These are phyloP conservation scores for Brenthis ino DNA, from an alignment of 2,888 invertebrate species.

Conservation along the genomic window DNA sequence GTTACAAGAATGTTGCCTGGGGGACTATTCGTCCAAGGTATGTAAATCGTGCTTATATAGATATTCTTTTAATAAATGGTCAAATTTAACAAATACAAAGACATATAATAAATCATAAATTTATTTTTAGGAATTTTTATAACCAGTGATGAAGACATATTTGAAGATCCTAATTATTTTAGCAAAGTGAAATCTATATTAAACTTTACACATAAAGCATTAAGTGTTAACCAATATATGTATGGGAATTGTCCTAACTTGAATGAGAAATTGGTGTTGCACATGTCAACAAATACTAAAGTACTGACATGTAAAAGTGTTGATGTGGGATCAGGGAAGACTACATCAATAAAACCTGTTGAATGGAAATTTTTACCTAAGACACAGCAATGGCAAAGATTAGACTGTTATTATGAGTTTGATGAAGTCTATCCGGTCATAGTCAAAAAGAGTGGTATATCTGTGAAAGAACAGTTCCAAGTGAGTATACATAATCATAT, in stretches of 20 bases:
- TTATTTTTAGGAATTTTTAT: slow-evolving; percentile 86
- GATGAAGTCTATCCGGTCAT: slow-evolving; percentile 88
- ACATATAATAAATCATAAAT: background rate
- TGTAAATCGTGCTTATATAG: background rate
- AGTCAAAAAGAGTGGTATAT: slow-evolving; percentile 82
- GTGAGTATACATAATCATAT: slow-evolving; percentile 54
- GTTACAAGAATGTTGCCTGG: slow-evolving; percentile 95
- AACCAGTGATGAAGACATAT: slow-evolving; percentile 85
- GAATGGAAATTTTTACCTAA: slow-evolving; percentile 90
- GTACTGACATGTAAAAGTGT: slow-evolving; percentile 85
- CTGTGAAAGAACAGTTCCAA: slow-evolving; percentile 87
- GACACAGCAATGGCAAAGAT: slow-evolving; percentile 87
- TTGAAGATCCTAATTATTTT: slow-evolving; percentile 80
- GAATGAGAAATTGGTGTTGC: slow-evolving; percentile 85
- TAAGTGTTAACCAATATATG: slow-evolving; percentile 81
- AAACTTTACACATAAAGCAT: slow-evolving; percentile 79
- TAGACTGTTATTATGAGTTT: slow-evolving; percentile 89
- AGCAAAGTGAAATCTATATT: slow-evolving; percentile 83
- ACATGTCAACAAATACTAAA: slow-evolving; percentile 79
- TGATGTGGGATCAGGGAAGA: slow-evolving; percentile 76
- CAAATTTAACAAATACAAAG: background rate
- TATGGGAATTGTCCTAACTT: slow-evolving; percentile 80
- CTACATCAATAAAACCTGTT: slow-evolving; percentile 83
- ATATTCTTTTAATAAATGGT: background rate
- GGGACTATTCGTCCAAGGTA: slow-evolving; percentile 91